Evolutionary conservation across 2,797 vertebrate genomes (phyloP).

Genomic region (Cuniculus paca): DNA sequence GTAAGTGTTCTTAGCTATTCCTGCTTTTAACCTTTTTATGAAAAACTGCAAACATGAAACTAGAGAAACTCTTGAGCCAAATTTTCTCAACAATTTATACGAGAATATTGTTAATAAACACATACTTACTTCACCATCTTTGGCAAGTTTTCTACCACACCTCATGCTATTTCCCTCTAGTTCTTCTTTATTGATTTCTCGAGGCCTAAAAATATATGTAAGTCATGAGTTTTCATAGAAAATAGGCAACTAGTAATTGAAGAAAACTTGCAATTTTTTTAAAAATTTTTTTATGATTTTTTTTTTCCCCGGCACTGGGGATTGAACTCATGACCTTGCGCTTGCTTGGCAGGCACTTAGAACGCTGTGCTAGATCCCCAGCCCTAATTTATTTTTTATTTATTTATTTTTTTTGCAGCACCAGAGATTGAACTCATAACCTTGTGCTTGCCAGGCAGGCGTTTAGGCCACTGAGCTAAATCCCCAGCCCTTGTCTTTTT

Average conservation of each 20-base stretch:
- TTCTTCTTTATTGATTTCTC: slow-evolving; percentile 96
- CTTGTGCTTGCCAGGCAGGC: no score
- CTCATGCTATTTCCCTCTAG: slow-evolving; percentile 97
- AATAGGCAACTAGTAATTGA: slow-evolving; percentile 52
- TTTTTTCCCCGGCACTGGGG: no score
- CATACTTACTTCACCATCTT: slow-evolving; percentile 97
- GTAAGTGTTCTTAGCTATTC: neutral
- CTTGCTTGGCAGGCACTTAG: no score
- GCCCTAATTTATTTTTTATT: no score
- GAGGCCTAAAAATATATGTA: slow-evolving; percentile 91
- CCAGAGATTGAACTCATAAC: no score
- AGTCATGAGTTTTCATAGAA: slow-evolving; percentile 46
- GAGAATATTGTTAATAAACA: neutral
- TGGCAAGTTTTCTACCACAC: slow-evolving; percentile 96
- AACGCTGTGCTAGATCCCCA: no score
- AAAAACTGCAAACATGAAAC: neutral
- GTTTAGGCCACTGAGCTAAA: no score
- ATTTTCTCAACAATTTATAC: neutral
- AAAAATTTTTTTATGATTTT: no score
- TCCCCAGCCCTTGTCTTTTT: no score
- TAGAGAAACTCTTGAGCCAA: neutral
- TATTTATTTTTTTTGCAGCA: no score
- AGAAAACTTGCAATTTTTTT: slow-evolving; percentile 58
- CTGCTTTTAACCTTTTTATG: neutral
- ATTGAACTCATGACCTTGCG: no score